Base-by-base conservation (phyloP, 1,140 invertebrate species). In the Drosophila nannoptera region DNA sequence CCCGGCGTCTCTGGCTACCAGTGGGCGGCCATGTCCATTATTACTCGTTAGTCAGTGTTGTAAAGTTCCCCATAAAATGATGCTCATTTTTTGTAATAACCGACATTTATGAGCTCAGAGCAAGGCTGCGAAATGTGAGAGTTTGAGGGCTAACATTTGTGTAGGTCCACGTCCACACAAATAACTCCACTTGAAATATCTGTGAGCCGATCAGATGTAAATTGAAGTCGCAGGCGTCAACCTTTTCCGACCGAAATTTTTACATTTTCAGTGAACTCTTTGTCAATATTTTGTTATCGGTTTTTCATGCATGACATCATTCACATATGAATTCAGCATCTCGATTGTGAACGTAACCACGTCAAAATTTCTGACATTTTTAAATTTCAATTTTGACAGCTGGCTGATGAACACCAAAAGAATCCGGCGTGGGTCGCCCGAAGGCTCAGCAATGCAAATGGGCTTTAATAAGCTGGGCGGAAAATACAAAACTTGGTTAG, bases 231-330 rank as follows among this genome's bases (percentile, higher is more conserved):
- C 12, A 14, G 8, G 7, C 12, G 14, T 9, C 45, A 29, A 50
- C 5, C 32, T 35, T 35, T 50, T 33, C 4, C n/a, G 22, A 22
- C 5, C 43, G 32, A 58, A 31, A 16, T 55, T 60, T 75, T 67
- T 65, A 8, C 38, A 35, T 59, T 49, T 60, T 9, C 53, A 65
- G 49, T 59, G 50, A 75, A 67, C 54, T 75, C 64, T 75, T 73
- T 75, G 64, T 69, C 38, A 48, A 69, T 56, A 75, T 60, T 64
- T 69, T 49, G 64, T 81, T 84, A 84, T 84, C 81, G 71, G 73
- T 63, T 56, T 46, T 84, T 84, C 77, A 86, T 81, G 81, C 81
- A 86, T 84, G 81, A 84, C 81, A 84, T 86, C 72, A 77, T 72
- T 69, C 78, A 49, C 73, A 72, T 66, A 67, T 74, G 67, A 67